Base-by-base conservation (phyloP, 1,140 invertebrate species). In the Formica exsecta region DNA sequence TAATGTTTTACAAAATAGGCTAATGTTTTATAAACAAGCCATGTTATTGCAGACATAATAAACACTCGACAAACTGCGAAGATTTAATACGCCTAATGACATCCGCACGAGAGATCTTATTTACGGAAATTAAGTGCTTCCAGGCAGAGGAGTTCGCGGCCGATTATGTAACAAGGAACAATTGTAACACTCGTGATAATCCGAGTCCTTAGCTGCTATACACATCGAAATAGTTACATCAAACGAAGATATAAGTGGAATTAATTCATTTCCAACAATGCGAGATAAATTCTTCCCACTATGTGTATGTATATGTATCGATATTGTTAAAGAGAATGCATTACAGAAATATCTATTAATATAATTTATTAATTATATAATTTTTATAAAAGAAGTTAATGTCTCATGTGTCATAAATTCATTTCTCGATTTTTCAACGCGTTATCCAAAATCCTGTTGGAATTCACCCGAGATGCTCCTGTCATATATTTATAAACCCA, bases 131-230 rank as follows among this genome's bases (percentile, higher is more conserved):
- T 83, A 83, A 83, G 54, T 61, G 79, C 38, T 83, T 74, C 38
- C 68, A 83, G 54, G 79, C 71, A 61, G 79, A 38, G 68, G 54
- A 83, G 54, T 36, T 83, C 68, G 79, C 19, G 66, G 79, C 79
- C 79, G 73, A 83, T 83, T 83, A 51, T 51, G 79, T 74, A 83
- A 62, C 79, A 44, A 83, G 68, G 54, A 83, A 83, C 79, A 83
- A 83, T 83, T 61, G 79, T 61, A 83, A 83, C 79, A 73, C 57
- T 83, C 68, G 68, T 61, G 68, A 83, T 83, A 83, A 83, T 83
- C 73, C 51, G 57, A 62, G 13, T 44, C 79, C 38, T 83, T 74
- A 83, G 38, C 13, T 74, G 19, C 38, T 81, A 22, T 61, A 48
- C 9, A 48, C 29, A n/a, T 25, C 13, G 25, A 61, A 70, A 74